Conservation (phyloP, 2,888 invertebrate genomes). For the Rhabditoides inermis region DNA sequence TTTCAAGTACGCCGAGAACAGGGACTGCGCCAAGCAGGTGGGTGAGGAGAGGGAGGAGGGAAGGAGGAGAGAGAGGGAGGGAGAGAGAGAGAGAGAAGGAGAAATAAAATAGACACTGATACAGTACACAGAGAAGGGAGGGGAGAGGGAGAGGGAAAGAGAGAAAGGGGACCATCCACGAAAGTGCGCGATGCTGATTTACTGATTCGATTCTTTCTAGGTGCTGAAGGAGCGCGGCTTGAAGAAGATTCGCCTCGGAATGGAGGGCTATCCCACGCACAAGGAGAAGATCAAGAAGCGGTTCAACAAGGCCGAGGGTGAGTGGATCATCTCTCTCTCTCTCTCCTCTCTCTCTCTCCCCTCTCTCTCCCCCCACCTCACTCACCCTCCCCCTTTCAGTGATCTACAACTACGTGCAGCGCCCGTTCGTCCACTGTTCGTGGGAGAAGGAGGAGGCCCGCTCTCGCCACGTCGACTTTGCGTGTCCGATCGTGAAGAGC, state of each 20-base stretch:
- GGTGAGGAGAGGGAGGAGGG: too few species aligned
- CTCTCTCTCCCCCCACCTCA: not conserved
- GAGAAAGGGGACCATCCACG: too few species aligned
- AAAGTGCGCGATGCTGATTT: too few species aligned
- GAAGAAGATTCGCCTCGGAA: slow-evolving; percentile 95
- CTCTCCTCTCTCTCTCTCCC: slow-evolving; percentile 1
- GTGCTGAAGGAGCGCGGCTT: slow-evolving; percentile 95
- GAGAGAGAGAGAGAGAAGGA: too few species aligned
- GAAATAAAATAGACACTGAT: too few species aligned
- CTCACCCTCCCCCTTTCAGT: slow-evolving; percentile 57
- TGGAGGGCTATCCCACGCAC: slow-evolving; percentile 95
- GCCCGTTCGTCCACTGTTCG: slow-evolving; percentile 96
- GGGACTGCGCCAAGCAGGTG: slow-evolving; percentile 89
- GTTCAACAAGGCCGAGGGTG: slow-evolving; percentile 77
- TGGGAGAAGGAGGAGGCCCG: slow-evolving; percentile 99
- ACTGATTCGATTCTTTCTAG: slow-evolving; percentile 38
- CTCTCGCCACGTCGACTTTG: slow-evolving; percentile 88
- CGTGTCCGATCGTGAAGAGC: slow-evolving; percentile 52
- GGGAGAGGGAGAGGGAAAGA: too few species aligned
- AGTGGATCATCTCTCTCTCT: slow-evolving; percentile 52
- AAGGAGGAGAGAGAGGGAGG: too few species aligned
- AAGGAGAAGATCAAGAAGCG: slow-evolving; percentile 95
- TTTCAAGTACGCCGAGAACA: slow-evolving; percentile 97
- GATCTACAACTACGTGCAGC: slow-evolving; percentile 97
- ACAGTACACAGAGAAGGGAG: too few species aligned